Evolutionary conservation across 1,140 invertebrate genomes (phyloP), one percentile per base, ranked within the genome.

Genomic region (Tribolium castaneum): DNA sequence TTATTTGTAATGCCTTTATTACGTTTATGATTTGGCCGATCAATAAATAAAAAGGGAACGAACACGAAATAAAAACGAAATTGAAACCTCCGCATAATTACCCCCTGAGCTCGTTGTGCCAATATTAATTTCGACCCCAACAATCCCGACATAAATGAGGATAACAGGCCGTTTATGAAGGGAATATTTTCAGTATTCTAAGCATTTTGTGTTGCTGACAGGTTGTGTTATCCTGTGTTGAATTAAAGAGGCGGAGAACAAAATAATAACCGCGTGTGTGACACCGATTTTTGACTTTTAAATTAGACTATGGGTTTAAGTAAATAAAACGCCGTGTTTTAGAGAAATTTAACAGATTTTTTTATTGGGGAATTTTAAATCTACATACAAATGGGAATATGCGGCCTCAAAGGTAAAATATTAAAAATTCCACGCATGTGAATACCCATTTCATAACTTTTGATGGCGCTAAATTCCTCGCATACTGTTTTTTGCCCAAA

Each of bases 171-270:
- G 59, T 66, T 66, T 66, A 66, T 66, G 59, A 66, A 30, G 25
- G 59, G 59, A 66, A 66, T 66, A 66, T 66, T 66, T 66, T 66
- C 59, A 66, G 59, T 66, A 66, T 66, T 66, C 59, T 66, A 66
- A 66, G 59, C 59, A 66, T 66, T 66, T 30, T 35, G 59, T 66
- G 59, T 12, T 35, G 59, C 35, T 66, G 59, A 66, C 59, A 66
- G 59, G 59, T 66, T 66, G 30, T 35, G 56, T 62, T 62, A 62
- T 62, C 25, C 56, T 62, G 22, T 62, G 59, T 66, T 66, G 59
- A 66, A 66, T 66, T 66, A 66, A 66, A 59, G 19, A 25, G 54
- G 22, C 34, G 30, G 59, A 14, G 25, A 12, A 12, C 13, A 22
- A 59, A 22, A 52, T 52, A 14, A 35, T 66, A 35, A 12, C 14